Base-by-base conservation (phyloP, 2,113 vertebrate species). In the Corythaeola cristata region DNA sequence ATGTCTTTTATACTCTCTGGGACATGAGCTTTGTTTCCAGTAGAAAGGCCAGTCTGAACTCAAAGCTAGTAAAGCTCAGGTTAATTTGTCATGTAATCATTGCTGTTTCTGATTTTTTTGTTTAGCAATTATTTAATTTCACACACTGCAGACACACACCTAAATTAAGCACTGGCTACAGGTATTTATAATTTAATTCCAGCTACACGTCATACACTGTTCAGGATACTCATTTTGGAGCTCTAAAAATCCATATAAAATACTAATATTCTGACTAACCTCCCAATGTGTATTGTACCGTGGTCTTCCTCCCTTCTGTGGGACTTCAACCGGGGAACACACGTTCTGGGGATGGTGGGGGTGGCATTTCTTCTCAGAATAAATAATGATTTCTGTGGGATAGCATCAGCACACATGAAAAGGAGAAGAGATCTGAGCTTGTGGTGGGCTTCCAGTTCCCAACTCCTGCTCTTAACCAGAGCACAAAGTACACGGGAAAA, bases 261-360 rank as follows among this genome's bases (percentile, higher is more conserved):
- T 8, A 26, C 7, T 9, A 21, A 62, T 5, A 18, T 37, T 79
- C 67, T 89, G 80, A 55, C 56, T 77, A 13, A 78, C 17, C 39
- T 67, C n/a, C 39, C 60, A 37, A 3, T 0, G 2, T 3, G 28
- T 30, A 8, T 8, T 11, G 27, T 8, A 47, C 3, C 2, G 4
- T 28, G 37, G 35, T 37, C 15, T 3, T 53, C 33, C 18, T 32
- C 26, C 56, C 37, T 53, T 3, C 19, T 5, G 9, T 1, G 39
- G n/a, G 53, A 47, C 50, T 15, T 44, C 15, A 49, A 6, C 35
- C 28, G 50, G 13, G 35, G 63, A 35, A 28, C 23, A 22, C 16
- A 2, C 2, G 27, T 3, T 4, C 10, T 22, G 75, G 33, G 39
- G 30, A 11, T 4, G 15, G 18, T 11, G 52, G 32, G 47, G 23